phyloP scores from a whole-genome alignment of 2,113 vertebrate genomes.

The Bubo scandiacus region DNA sequence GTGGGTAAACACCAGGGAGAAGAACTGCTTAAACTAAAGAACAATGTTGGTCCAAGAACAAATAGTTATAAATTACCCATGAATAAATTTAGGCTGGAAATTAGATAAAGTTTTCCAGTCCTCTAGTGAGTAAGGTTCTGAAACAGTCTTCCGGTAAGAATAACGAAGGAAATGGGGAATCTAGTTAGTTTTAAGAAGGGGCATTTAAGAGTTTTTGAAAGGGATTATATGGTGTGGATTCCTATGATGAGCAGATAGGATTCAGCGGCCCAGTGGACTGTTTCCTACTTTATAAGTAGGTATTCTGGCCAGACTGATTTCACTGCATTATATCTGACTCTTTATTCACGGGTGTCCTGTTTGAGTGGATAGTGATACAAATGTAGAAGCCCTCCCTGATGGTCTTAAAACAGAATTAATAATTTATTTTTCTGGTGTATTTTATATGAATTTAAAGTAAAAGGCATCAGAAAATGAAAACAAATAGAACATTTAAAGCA shows the following conservation, averaged over 20 bases:
- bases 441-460: background rate
- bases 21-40: conserved; percentile 38
- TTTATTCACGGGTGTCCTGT: background rate
- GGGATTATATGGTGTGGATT: background rate
- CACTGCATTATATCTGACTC: background rate
- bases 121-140: conserved; percentile 20
- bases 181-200: background rate
- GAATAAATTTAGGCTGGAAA: conserved; percentile 59
- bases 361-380: background rate
- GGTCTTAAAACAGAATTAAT: background rate
- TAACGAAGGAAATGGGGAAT: conserved; percentile 8
- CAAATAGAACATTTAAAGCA: background rate
- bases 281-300: background rate
- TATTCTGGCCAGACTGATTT: background rate
- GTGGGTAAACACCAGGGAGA: conserved; percentile 41
- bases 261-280: conserved; percentile 5
- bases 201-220: conserved; percentile 15
- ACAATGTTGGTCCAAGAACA: conserved; percentile 23
- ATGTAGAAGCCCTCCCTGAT: background rate
- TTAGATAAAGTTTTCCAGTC: conserved; percentile 50
- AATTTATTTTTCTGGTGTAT: background rate
- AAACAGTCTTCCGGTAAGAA: conserved; percentile 13
- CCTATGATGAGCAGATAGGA: conserved; percentile 9
- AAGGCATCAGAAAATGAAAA: conserved; percentile 1
- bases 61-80: conserved; percentile 53